phyloP scores from a whole-genome alignment of 2,888 invertebrate genomes.

The Brassicogethes aeneus region DNA sequence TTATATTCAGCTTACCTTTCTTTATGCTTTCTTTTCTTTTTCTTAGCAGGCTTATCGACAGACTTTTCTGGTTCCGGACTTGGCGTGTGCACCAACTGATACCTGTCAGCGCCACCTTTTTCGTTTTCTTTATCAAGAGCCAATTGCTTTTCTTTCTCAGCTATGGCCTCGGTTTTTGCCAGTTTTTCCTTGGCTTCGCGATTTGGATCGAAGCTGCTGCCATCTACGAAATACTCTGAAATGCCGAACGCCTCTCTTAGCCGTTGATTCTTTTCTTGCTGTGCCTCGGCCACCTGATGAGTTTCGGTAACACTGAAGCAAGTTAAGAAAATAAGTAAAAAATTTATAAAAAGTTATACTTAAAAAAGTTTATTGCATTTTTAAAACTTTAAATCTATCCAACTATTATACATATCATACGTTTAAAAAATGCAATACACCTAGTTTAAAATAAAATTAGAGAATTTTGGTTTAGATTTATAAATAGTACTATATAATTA shows the following conservation, averaged over 20 bases:
- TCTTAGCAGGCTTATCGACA: constrained; percentile 40
- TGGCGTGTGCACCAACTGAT: constrained; percentile 70
- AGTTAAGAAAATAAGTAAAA: constrained; percentile 6
- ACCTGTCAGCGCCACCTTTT: constrained; percentile 43
- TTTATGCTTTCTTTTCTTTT: constrained; percentile 66
- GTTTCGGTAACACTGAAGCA: constrained; percentile 79
- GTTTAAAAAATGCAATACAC: too few relatives aligned
- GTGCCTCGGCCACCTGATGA: constrained; percentile 93
- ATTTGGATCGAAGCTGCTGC: constrained; percentile 83
- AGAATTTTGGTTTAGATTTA: constrained; percentile 1
- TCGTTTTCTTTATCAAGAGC: constrained; percentile 43
- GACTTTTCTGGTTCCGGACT: constrained; percentile 45
- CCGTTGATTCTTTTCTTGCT: constrained; percentile 89
- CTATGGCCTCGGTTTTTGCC: constrained; percentile 42
- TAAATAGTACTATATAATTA: too few relatives aligned
- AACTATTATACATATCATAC: too few relatives aligned
- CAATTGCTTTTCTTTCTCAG: constrained; percentile 34
- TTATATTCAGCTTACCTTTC: constrained; percentile 52
- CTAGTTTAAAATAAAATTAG: constrained; percentile 9
- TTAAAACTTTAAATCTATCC: constrained; percentile 1
- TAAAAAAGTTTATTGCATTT: too few relatives aligned
- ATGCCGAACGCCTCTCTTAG: constrained; percentile 93
- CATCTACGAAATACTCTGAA: constrained; percentile 87
- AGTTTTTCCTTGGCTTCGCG: constrained; percentile 52
- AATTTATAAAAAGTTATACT: constrained; percentile 1